Evolutionary conservation across 2,888 invertebrate species (phyloP).

Genomic region (Strigamia transsilvanica): DNA sequence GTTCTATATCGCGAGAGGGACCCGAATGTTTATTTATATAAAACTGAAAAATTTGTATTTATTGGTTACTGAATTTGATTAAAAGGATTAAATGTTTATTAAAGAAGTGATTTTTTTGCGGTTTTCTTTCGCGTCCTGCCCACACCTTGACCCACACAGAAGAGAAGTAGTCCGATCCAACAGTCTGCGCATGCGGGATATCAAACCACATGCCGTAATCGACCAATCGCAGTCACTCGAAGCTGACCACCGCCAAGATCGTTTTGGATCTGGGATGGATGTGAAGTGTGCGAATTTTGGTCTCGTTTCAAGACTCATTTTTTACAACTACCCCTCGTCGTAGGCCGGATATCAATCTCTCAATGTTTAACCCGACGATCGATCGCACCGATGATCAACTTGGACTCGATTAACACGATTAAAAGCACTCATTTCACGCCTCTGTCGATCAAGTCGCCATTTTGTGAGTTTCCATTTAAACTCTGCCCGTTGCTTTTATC

Average conservation of each 20-base stretch:
- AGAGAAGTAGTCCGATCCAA: background rate
- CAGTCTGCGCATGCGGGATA: background rate
- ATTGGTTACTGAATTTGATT: no score
- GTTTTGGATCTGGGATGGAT: slow-evolving; percentile 52
- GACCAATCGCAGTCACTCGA: slow-evolving; percentile 41
- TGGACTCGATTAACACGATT: background rate
- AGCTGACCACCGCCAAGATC: slow-evolving; percentile 54
- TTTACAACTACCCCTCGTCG: background rate
- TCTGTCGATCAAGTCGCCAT: slow-evolving; percentile 7
- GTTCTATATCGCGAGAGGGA: no score
- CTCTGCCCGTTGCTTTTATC: background rate
- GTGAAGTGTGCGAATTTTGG: background rate
- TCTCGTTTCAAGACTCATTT: background rate
- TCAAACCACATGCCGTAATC: background rate
- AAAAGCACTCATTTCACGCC: background rate
- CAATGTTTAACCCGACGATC: background rate
- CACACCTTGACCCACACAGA: no score
- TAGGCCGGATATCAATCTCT: background rate
- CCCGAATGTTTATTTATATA: no score
- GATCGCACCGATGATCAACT: background rate
- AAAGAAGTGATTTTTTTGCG: background rate
- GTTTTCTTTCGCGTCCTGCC: background rate
- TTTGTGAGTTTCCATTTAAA: slow-evolving; percentile 20
- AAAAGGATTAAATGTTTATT: no score
- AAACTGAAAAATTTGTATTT: no score